Evolutionary conservation across 2,888 invertebrate genomes (phyloP).

Genomic region (Sminthurides aquaticus): DNA sequence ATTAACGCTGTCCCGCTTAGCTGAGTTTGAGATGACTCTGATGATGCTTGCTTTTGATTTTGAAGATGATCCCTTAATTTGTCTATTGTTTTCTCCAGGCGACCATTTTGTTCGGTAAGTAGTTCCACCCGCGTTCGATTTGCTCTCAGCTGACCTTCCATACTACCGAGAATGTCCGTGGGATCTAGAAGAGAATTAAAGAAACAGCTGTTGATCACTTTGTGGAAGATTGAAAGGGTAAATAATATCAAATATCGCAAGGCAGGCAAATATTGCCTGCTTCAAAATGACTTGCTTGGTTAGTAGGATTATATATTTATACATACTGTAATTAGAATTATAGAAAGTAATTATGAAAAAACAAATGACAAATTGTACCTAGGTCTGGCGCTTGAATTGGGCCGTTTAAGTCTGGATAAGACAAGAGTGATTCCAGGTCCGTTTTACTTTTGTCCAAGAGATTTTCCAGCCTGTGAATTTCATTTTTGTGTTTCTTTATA

Average conservation of each 20-base stretch:
- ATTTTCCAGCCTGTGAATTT: slow-evolving; percentile 9
- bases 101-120: slow-evolving; percentile 28
- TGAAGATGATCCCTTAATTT: slow-evolving; percentile 24
- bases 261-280: too few relatives aligned
- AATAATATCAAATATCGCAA: too few relatives aligned
- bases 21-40: neutral
- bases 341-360: neutral
- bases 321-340: neutral
- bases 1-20: too few relatives aligned
- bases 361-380: neutral
- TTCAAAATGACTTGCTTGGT: too few relatives aligned
- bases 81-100: slow-evolving; percentile 24
- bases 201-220: neutral
- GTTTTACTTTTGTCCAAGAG: slow-evolving; percentile 10
- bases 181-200: slow-evolving; percentile 6
- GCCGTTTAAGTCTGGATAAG: slow-evolving; percentile 22
- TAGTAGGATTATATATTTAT: too few relatives aligned
- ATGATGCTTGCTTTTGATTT: neutral
- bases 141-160: slow-evolving; percentile 32
- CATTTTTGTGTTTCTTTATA: slow-evolving; percentile 9
- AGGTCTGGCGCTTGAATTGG: slow-evolving; percentile 13
- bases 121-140: slow-evolving; percentile 31
- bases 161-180: slow-evolving; percentile 24
- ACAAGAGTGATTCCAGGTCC: slow-evolving; percentile 11
- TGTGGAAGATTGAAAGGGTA: neutral